phyloP scores from a whole-genome alignment of 2,797 vertebrate genomes.

The Pipistrellus pygmaeus region DNA sequence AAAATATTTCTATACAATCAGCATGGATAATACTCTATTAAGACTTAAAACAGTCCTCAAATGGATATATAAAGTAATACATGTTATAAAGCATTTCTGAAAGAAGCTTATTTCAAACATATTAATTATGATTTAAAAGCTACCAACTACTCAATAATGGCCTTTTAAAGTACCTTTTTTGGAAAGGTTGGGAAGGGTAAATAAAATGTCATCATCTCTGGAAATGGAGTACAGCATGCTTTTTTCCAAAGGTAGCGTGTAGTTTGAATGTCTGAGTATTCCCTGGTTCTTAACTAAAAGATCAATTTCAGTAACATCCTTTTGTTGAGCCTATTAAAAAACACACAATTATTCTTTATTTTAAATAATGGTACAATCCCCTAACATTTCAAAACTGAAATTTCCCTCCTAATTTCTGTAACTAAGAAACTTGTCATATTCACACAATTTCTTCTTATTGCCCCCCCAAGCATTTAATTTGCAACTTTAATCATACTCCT shows the following conservation, averaged over 20 bases:
- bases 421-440: not conserved
- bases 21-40: not conserved
- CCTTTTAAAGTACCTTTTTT: conserved; percentile 89
- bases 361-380: conserved; percentile 5
- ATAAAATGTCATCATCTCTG: conserved; percentile 91
- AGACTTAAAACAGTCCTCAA: not conserved
- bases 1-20: not conserved
- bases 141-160: conserved; percentile 3
- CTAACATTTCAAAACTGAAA: not conserved
- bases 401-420: conserved; percentile 23
- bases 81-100: conserved; percentile 20
- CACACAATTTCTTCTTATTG: not conserved
- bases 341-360: conserved; percentile 56
- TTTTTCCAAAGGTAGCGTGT: conserved; percentile 92
- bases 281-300: conserved; percentile 93
- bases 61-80: not conserved
- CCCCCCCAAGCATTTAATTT: not conserved
- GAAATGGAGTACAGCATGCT: conserved; percentile 94
- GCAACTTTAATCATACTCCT: not conserved
- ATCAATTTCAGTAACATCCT: conserved; percentile 94
- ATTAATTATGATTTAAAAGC: conserved; percentile 41
- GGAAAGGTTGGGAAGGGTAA: conserved; percentile 91
- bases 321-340: conserved; percentile 92
- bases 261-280: conserved; percentile 92
- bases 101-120: conserved; percentile 29